Evolutionary conservation across 2,113 vertebrate genomes (phyloP).

Genomic region (Equus quagga): DNA sequence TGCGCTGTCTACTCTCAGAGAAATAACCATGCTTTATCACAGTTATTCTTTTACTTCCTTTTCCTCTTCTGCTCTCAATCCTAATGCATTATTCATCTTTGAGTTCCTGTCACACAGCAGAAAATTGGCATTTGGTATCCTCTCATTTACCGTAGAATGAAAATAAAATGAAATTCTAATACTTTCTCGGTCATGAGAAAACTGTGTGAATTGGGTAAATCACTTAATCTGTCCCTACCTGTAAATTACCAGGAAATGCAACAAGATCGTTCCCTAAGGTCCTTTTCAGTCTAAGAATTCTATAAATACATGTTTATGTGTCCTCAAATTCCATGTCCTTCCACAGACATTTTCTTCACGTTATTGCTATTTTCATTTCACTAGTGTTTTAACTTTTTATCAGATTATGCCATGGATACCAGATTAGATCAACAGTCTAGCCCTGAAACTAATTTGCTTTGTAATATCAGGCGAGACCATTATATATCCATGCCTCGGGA

Average conservation of each 20-base stretch:
- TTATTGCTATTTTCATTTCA: conserved; percentile 20
- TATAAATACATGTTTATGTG: neutral
- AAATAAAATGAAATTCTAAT: conserved; percentile 19
- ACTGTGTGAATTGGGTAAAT: neutral
- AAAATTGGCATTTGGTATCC: neutral
- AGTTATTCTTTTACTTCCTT: neutral
- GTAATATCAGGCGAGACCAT: neutral
- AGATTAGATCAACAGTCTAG: neutral
- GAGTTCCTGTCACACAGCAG: neutral
- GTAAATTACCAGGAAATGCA: neutral
- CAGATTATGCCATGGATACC: neutral
- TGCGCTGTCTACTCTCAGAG: neutral
- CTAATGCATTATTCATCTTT: neutral
- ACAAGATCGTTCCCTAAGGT: neutral
- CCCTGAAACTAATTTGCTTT: neutral
- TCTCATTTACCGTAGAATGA: neutral
- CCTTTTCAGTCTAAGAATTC: neutral
- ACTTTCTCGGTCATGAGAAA: neutral
- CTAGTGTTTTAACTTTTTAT: neutral
- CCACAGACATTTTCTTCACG: neutral
- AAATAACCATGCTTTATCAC: neutral
- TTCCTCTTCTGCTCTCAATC: neutral
- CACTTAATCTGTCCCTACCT: neutral
- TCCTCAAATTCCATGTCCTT: neutral
- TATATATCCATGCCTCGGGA: neutral